Evolutionary conservation across 2,888 invertebrate genomes (phyloP).

Genomic region (Napeogenes inachia): DNA sequence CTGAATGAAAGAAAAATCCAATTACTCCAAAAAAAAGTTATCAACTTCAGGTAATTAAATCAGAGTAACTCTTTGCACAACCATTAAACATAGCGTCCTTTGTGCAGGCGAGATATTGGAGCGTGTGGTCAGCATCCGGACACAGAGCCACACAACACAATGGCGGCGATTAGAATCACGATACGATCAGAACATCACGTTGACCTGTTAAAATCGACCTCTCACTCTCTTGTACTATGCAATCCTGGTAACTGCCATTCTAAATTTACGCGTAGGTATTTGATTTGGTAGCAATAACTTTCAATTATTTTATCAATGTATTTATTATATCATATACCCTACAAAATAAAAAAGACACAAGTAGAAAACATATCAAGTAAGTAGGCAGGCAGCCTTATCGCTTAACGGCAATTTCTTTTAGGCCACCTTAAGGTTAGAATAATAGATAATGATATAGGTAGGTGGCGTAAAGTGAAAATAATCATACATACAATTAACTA

Average conservation of each 20-base stretch:
- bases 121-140: constrained; percentile 63
- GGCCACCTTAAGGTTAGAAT: too few relatives aligned
- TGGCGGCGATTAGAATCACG: constrained; percentile 59
- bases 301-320: too few relatives aligned
- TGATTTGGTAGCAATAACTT: too few relatives aligned
- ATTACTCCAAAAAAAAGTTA: background rate
- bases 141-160: constrained; percentile 42
- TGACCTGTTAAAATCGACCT: constrained; percentile 19
- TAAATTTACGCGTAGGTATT: background rate
- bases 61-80: constrained; percentile 28
- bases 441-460: too few relatives aligned
- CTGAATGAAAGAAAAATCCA: background rate
- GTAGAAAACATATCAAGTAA: too few relatives aligned
- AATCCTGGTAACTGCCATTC: constrained; percentile 13
- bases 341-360: too few relatives aligned
- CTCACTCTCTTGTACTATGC: constrained; percentile 35
- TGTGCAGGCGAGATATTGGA: constrained; percentile 51
- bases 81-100: constrained; percentile 36
- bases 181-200: constrained; percentile 50
- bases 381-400: too few relatives aligned
- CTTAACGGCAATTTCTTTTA: too few relatives aligned
- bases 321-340: too few relatives aligned
- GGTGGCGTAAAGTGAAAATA: too few relatives aligned
- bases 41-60: constrained; percentile 12
- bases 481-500: too few relatives aligned